Evolutionary conservation across 1,140 invertebrate genomes (phyloP), one percentile per base, ranked within the genome.

Genomic region (Drosophila miranda): DNA sequence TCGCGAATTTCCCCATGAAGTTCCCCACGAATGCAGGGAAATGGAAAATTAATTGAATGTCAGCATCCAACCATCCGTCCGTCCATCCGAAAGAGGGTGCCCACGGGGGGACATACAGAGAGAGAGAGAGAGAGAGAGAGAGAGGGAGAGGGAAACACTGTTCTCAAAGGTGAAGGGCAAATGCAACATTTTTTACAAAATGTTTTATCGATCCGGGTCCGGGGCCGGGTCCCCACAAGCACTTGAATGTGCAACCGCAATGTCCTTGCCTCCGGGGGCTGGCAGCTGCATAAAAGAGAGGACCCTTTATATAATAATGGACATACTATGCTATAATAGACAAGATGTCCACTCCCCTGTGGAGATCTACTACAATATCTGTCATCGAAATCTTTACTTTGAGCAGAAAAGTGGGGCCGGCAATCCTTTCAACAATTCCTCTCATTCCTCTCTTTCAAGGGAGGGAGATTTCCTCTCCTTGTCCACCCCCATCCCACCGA

Each of bases 41-140:
- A 78, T 81, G 50, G 67, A 60, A 74, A 84, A 78, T 81, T 86
- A 87, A 86, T 86, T 86, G 82, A 87, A 84, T 80, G 66, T 63
- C 66, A 67, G 51, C 63, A 69, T 54, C 64, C 21, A 26, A 2
- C 23, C 3, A 11, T 34, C 8, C 30, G 55, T 44, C n/a, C 34
- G 13, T 38, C 42, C 60, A 50, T 42, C 45, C 42, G 70, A 51
- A 46, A 42, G 53, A 49, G 68, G 41, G 43, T 55, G 8, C 28
- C 28, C 28, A 30, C 45, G 19, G 41, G 46, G 38, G 44, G 44
- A 13, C 44, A 23, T 19, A 19, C 1, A 23, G 23, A 26, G 23
- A 26, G 50, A 30, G 1, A 23, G 23, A 26, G 23, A 26, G 50
- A 30, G 34, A 8, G 21, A 26, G 9, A 43, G 34, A 3, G 9